Evolutionary conservation across 1,140 invertebrate genomes (phyloP).

Genomic region (Semibalanus balanoides): DNA sequence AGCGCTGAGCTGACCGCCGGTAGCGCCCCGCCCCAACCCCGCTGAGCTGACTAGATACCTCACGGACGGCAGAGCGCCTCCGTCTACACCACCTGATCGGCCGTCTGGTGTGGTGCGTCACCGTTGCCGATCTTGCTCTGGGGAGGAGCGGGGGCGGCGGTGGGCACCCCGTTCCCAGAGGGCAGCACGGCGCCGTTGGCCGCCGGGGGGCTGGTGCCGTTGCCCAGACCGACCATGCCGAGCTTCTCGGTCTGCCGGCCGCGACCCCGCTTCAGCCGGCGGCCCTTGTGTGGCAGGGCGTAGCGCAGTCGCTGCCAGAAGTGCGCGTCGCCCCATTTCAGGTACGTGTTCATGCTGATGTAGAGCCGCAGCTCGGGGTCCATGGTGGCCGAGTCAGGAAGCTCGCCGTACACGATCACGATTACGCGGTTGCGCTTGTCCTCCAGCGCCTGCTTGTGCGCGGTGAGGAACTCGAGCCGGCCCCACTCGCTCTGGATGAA

Average conservation of each 20-base stretch:
- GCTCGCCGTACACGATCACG: slow-evolving; percentile 58
- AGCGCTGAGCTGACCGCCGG: too few species aligned
- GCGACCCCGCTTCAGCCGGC: not conserved
- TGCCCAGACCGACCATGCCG: not conserved
- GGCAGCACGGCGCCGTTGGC: not conserved
- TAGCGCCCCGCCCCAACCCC: too few species aligned
- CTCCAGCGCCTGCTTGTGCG: slow-evolving; percentile 55
- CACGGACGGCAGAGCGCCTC: too few species aligned
- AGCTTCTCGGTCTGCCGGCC: not conserved
- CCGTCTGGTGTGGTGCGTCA: not conserved
- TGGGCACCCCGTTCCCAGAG: too few species aligned
- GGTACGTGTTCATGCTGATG: slow-evolving; percentile 68
- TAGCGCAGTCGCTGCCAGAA: slow-evolving; percentile 73
- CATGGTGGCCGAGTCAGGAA: slow-evolving; percentile 44
- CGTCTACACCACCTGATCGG: not conserved
- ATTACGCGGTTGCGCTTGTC: slow-evolving; percentile 57
- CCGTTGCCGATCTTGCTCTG: not conserved
- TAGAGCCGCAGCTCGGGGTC: slow-evolving; percentile 61
- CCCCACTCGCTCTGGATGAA: slow-evolving; percentile 75
- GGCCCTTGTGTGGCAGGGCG: slow-evolving; percentile 41
- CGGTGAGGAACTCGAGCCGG: slow-evolving; percentile 63
- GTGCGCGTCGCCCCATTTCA: slow-evolving; percentile 68
- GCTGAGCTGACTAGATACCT: not conserved
- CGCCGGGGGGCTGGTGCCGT: not conserved
- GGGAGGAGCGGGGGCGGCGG: too few species aligned